Evolutionary conservation across 1,140 invertebrate genomes (phyloP).

Genomic region (Bactericera cockerelli): DNA sequence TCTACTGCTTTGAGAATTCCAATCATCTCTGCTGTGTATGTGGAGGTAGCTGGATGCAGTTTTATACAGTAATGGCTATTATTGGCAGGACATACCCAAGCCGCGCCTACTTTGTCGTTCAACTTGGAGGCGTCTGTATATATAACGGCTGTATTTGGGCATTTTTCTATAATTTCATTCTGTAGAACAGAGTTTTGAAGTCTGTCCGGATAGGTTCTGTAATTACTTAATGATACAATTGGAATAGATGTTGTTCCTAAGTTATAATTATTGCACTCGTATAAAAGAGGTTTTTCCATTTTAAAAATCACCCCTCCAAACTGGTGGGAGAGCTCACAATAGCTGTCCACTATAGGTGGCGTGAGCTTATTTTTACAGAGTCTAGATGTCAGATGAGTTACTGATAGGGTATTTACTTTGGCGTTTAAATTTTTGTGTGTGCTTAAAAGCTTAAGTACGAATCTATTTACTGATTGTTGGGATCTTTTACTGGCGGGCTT

Average conservation of each 20-base stretch:
- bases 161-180: not conserved
- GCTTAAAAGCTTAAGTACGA: not conserved
- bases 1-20: not conserved
- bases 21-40: not conserved
- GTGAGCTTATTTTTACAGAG: not conserved
- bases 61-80: not conserved
- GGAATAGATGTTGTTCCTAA: not conserved
- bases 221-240: not conserved
- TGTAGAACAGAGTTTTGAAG: not conserved
- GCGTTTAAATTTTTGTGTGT: not conserved
- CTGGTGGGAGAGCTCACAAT: not conserved
- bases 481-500: not conserved
- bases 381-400: not conserved
- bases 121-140: not conserved
- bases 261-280: not conserved
- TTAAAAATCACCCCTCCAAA: not conserved
- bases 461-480: not conserved
- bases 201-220: not conserved
- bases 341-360: not conserved
- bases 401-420: not conserved
- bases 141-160: not conserved
- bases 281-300: not conserved
- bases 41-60: not conserved
- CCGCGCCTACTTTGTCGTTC: not conserved
- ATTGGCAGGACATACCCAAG: not conserved